Evolutionary conservation across 2,797 vertebrate species (phyloP).

Genomic region (Sternotherus odoratus): DNA sequence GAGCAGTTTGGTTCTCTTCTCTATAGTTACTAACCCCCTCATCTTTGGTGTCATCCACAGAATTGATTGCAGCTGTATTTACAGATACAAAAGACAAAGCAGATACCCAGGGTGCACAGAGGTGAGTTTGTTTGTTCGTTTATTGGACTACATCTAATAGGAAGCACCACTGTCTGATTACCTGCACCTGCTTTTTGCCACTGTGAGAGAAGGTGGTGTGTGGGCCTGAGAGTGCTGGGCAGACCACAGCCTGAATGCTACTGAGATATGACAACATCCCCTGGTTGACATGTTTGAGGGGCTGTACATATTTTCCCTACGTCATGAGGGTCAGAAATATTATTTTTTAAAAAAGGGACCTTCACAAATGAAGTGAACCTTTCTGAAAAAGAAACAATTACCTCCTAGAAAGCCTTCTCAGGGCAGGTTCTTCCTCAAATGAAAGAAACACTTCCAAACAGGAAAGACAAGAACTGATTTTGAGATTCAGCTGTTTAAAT

Average conservation of each 20-base stretch:
- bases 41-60: neutral
- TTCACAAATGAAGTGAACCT: neutral
- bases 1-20: neutral
- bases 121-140: neutral
- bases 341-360: neutral
- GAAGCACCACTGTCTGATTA: neutral
- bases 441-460: neutral
- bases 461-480: neutral
- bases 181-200: neutral
- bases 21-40: neutral
- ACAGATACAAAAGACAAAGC: neutral
- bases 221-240: neutral
- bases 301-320: neutral
- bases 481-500: neutral
- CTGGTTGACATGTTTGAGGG: neutral
- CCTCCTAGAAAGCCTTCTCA: neutral
- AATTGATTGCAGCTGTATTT: constrained; percentile 11
- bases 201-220: constrained; percentile 6
- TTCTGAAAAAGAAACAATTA: neutral
- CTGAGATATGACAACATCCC: neutral
- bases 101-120: constrained; percentile 2
- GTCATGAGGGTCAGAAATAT: neutral
- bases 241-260: neutral
- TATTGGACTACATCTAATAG: constrained; percentile 3
- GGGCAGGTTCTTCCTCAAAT: neutral